Evolutionary conservation across 2,113 vertebrate species (phyloP), one percentile per base, ranked within the genome.

Genomic region (Paraplagusia blochii): DNA sequence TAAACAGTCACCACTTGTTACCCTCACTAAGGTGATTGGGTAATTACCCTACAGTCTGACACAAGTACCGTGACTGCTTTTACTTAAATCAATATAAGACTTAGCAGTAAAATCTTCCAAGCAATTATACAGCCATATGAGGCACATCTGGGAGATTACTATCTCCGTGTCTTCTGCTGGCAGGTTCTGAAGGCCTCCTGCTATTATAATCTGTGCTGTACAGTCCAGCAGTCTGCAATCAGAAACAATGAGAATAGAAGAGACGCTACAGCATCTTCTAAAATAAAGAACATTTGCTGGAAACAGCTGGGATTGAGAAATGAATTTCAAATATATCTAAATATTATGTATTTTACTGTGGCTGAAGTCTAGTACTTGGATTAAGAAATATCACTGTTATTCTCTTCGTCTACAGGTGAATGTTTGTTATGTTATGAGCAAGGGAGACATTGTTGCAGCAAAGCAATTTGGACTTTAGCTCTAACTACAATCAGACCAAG

Each of bases 121-220:
- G 56, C 77, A 66, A 79, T 76, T 82, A 68, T 66, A 67, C 39
- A 66, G 45, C 63, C 82, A 84, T 79, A 66, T 78, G 76, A 81
- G 61, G 65, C 62, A 77, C 87, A 89, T 87, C 86, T 90, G 86
- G 81, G 67, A 85, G 79, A 77, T 86, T 77, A 81, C 68, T 68
- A 67, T 8, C 40, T 53, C 69, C 45, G 49, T 42, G 50, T 79
- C 76, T 73, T 66, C 52, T 58, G 43, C 69, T 50, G 14, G 58
- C 72, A 69, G 79, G 68, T 62, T 66, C 58, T 35, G 58, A 82
- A 75, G 65, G 74, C 65, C 62, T 47, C 72, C 53, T 77, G 84
- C 75, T 77, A 75, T 85, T 81, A 81, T 80, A 84, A 84, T 84
- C 79, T 67, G 50, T 17, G 1, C 46, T 57, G 44, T 80, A 78